Evolutionary conservation across 2,113 vertebrate genomes (phyloP), one percentile per base, ranked within the genome.

Genomic region (Nibea coibor): DNA sequence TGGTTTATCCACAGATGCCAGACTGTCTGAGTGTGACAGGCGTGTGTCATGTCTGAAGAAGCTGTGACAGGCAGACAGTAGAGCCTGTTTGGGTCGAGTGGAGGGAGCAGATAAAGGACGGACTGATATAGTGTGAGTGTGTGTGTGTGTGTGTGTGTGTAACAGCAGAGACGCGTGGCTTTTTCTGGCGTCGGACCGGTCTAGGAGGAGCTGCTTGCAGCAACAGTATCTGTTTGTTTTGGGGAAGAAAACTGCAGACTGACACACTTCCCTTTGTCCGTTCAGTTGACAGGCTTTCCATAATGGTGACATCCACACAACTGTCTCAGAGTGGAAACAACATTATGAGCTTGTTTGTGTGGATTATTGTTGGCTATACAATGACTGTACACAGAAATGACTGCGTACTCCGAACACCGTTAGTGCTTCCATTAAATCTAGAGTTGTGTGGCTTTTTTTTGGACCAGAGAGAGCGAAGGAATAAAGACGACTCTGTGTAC

Each of bases 211-310:
- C 76, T 53, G 39, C 50, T 62, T 82, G 87, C 54, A 72, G 67
- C 48, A 75, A 90, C 86, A 91, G 82, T 83, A 22, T 74, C 35
- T 87, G 79, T 92, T 92, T 93, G 88, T 92, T 87, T 90, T 72
- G 35, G 64, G 43, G 48, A 78, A 75, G 77, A 88, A 76, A 67
- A 70, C 72, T 59, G 50, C 68, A 75, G 73, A 50, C 72, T 77
- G 69, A 82, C 89, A 80, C 78, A 11, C 39, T 77, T 82, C n/a
- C 31, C 61, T 82, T 81, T 84, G 90, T 92, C 68, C 71, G 51
- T 51, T 69, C 24, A 64, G 24, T 39, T 75, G 39, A 80, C 17
- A 43, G 54, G 26, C 71, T 76, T 87, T 72, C 75, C 62, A 76
- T 77, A 39, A 62, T 73, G 54, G 75, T 51, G 83, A 43, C 75